Conservation (phyloP, 2,888 invertebrate genomes). For the Brachyptera risi region DNA sequence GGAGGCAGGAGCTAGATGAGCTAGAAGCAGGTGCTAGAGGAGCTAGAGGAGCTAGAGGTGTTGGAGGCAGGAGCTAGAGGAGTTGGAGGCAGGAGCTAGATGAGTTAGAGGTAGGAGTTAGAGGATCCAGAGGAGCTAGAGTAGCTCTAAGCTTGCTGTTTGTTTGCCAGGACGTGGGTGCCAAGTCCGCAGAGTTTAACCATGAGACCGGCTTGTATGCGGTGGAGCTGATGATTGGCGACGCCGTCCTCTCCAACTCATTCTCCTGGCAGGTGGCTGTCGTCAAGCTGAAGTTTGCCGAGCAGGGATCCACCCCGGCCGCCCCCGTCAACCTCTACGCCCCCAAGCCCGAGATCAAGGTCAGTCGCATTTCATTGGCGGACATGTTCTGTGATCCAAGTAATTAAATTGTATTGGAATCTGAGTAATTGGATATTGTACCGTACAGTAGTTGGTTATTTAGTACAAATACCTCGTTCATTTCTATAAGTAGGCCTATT, state of each 20-base stretch:
- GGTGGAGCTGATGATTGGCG: constrained; percentile 84
- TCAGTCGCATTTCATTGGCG: constrained; percentile 38
- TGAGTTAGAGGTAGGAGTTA: too few species aligned
- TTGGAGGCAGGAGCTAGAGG: too few species aligned
- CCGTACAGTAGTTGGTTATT: too few species aligned
- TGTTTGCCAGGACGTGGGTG: constrained; percentile 65
- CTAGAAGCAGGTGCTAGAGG: too few species aligned
- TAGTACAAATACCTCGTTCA: too few species aligned
- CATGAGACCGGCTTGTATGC: constrained; percentile 73
- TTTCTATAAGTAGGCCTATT: too few species aligned
- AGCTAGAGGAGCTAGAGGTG: too few species aligned
- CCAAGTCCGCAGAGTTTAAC: constrained; percentile 73
- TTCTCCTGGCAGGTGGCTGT: constrained; percentile 82
- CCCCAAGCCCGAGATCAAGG: constrained; percentile 59
- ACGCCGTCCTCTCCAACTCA: constrained; percentile 84
- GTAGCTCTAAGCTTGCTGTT: background rate
- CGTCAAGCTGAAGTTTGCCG: constrained; percentile 67
- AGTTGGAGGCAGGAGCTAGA: too few species aligned
- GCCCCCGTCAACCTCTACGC: constrained; percentile 44
- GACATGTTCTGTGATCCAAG: too few species aligned
- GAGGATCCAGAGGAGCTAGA: too few species aligned
- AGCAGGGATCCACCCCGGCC: constrained; percentile 43
- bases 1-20: too few species aligned
- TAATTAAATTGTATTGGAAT: too few species aligned
- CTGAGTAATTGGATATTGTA: background rate